These are phyloP conservation scores for Dicyrtomina minuta DNA, from an alignment of 2,888 invertebrate species.

Conservation along the genomic window DNA sequence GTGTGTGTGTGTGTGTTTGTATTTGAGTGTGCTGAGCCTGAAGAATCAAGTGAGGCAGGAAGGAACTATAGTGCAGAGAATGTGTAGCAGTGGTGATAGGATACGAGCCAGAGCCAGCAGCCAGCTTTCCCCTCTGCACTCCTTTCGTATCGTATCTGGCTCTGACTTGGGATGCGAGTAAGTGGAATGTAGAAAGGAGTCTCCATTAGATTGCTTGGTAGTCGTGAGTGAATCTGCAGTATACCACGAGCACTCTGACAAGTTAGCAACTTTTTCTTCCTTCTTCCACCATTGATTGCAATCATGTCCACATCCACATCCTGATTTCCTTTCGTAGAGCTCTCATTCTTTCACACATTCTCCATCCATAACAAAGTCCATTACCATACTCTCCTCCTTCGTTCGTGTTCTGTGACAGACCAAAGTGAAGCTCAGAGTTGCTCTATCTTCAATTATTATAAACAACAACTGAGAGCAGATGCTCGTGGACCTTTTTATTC, in stretches of 20 bases:
- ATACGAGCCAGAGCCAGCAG: conserved; percentile 15
- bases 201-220: conserved; percentile 5
- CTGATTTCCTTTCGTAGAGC: neutral
- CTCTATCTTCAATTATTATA: too few relatives aligned
- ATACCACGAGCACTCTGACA: conserved; percentile 5
- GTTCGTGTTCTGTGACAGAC: too few relatives aligned
- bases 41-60: neutral
- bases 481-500: too few relatives aligned
- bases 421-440: too few relatives aligned
- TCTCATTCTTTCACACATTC: conserved; percentile 2
- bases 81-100: neutral
- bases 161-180: neutral
- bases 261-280: neutral
- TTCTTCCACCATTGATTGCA: conserved; percentile 11
- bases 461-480: too few relatives aligned
- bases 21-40: neutral
- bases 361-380: too few relatives aligned
- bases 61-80: neutral
- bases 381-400: too few relatives aligned
- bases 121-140: conserved; percentile 10
- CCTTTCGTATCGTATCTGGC: conserved; percentile 11
- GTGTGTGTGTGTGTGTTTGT: neutral
- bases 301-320: neutral
- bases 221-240: conserved; percentile 18
- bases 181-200: neutral